These are phyloP conservation scores for Tinamus guttatus DNA, from an alignment of 2,113 vertebrate species.

Conservation along the genomic window DNA sequence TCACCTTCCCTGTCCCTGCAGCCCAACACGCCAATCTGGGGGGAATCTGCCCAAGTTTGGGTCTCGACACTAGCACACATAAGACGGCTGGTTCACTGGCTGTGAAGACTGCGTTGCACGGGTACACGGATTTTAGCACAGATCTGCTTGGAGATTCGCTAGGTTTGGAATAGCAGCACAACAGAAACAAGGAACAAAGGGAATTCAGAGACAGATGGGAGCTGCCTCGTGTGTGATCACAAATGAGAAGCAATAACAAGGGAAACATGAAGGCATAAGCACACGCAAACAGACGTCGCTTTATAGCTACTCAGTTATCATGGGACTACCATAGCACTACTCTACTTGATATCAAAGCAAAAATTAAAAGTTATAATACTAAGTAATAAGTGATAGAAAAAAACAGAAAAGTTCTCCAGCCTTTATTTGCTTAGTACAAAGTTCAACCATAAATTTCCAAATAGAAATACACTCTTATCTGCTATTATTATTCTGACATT, in stretches of 20 bases:
- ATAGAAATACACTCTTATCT: not conserved
- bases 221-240: not conserved
- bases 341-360: not conserved
- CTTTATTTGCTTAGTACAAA: not conserved
- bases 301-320: not conserved
- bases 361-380: not conserved
- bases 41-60: not conserved
- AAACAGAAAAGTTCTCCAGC: not conserved
- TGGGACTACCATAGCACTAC: not conserved
- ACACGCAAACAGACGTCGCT: rapidly evolving
- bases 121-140: not conserved
- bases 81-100: not conserved
- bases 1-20: too few species aligned
- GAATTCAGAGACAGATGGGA: not conserved
- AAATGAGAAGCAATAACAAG: not conserved
- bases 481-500: not conserved
- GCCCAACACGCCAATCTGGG: not conserved
- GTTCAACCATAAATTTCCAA: not conserved
- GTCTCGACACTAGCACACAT: not conserved
- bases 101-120: not conserved
- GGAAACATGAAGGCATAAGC: not conserved
- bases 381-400: not conserved
- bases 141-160: not conserved
- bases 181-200: not conserved
- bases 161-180: not conserved